Evolutionary conservation across 2,113 vertebrate species (phyloP).

Genomic region (rat (Rattus norvegicus)): GRCr8 NC_086029.1:44935501-44936000

Average conservation of each 20-base stretch:
- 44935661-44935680: not conserved
- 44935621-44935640: conserved; percentile 41
- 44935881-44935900: no score
- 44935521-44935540: conserved; percentile 27
- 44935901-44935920: not conserved
- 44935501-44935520: conserved; percentile 40
- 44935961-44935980: conserved; percentile 18
- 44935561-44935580: no score
- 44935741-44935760: conserved; percentile 5
- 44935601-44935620: conserved; percentile 41
- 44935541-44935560: not conserved
- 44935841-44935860: no score
- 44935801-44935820: not conserved
- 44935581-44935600: conserved; percentile 15
- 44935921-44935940: no score
- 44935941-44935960: not conserved
- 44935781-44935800: conserved; percentile 23
- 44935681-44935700: conserved; percentile 40
- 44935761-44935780: not conserved
- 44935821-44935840: not conserved
- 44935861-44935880: not conserved
- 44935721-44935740: not conserved
- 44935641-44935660: conserved; percentile 5
- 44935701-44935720: not conserved
- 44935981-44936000: not conserved